Conservation (phyloP, 1,140 invertebrate species). For the Cherax destructor region DNA sequence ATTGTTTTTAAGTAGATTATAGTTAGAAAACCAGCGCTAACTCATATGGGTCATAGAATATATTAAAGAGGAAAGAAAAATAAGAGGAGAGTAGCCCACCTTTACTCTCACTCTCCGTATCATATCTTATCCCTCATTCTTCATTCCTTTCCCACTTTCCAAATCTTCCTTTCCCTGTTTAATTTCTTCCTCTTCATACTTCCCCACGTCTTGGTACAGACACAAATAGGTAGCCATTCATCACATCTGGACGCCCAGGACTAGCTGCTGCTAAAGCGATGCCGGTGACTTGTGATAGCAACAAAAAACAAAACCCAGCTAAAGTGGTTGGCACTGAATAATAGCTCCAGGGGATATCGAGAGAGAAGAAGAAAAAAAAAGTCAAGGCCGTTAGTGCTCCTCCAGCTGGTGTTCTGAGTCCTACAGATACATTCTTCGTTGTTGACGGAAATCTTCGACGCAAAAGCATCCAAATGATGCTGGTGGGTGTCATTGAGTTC, state of each 20-base stretch:
- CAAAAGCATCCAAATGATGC: not conserved
- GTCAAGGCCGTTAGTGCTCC: not conserved
- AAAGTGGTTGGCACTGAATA: conserved; percentile 2
- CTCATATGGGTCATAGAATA: too few species aligned
- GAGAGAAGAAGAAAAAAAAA: not conserved
- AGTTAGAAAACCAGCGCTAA: too few species aligned
- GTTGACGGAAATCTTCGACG: not conserved
- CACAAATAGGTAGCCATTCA: not conserved
- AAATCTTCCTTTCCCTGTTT: too few species aligned
- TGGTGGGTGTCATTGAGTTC: too few species aligned
- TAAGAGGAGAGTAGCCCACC: too few species aligned
- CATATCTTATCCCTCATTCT: not conserved
- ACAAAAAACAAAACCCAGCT: not conserved
- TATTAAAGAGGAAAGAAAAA: not conserved
- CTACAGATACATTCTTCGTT: not conserved
- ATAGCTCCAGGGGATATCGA: not conserved
- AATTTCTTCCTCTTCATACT: not conserved
- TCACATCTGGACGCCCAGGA: not conserved
- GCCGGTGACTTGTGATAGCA: not conserved
- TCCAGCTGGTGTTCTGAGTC: not conserved
- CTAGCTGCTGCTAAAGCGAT: not conserved
- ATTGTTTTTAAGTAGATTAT: too few species aligned
- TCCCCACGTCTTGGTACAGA: not conserved
- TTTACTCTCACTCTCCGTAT: not conserved
- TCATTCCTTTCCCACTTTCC: not conserved